Base-by-base conservation (phyloP, 2,888 invertebrate genomes). In the Coelinius sp. region DNA sequence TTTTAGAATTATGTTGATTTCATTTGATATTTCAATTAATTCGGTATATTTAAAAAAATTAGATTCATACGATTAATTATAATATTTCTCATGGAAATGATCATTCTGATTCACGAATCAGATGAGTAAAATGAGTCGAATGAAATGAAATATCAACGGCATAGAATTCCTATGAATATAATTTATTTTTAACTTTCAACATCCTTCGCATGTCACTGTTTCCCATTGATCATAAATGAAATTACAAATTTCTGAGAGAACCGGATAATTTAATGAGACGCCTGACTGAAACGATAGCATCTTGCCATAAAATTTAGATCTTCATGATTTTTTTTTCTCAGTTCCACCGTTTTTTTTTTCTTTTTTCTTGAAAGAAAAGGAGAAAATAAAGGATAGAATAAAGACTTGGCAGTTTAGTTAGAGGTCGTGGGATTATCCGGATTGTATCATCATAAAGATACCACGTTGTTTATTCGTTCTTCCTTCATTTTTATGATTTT, bases 371-470 rank as follows among this genome's bases (percentile, higher is more conserved):
- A 70, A 49, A 46, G 62, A 73, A 62, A 66, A 49, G 31, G 49
- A 65, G 62, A 62, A 62, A 66, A 66, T 53, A 66, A 59, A 70
- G 66, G 35, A 62, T 66, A 44, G 38, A 14, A 49, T 27, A 53
- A 52, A 20, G 35, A 41, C 24, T 25, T 22, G 63, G 44, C n/a
- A 46, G 67, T 31, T 68, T 52, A 10, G 41, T 52, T 44, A 35
- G 44, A 73, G 68, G 64, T 56, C 46, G 66, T 41, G 70, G 71
- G 76, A 78, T 80, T 79, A 79, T 75, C 74, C 76, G 53, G 74
- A 75, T 75, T 73, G 76, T 76, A 79, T 78, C 73, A 78, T 56
- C 73, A 77, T 79, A 78, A 77, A 78, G 75, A 79, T 73, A 67
- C 70, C 59, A 46, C 27, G 63, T 59, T 12, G 49, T 59, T 70